These are phyloP conservation scores for Lamellibrachia satsuma DNA, from an alignment of 2,888 invertebrate genomes.

Conservation along the genomic window DNA sequence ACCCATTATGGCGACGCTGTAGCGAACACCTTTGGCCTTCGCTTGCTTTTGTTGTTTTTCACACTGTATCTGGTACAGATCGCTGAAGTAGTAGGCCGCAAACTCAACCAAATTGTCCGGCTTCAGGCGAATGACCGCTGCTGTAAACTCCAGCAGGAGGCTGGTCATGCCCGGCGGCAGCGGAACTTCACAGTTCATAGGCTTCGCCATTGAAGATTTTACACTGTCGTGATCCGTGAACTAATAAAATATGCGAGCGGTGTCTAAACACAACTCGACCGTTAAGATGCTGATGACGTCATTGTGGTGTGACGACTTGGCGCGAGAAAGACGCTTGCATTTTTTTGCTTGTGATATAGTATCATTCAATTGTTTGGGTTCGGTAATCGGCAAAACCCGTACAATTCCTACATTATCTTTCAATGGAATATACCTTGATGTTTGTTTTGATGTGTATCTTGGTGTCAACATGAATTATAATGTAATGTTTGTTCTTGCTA, in stretches of 20 bases:
- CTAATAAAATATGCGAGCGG: no score
- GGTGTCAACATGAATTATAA: no score
- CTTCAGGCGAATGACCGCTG: neutral
- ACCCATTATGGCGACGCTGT: conserved; percentile 10
- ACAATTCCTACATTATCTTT: no score
- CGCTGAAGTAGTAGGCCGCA: neutral
- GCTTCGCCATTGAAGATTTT: neutral
- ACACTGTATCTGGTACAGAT: neutral
- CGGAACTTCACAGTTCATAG: neutral
- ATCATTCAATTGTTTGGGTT: neutral
- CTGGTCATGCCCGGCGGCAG: neutral
- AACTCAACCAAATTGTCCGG: neutral
- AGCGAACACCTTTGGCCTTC: neutral
- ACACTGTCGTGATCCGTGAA: neutral
- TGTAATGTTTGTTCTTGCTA: no score
- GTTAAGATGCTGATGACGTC: neutral
- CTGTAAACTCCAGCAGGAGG: neutral
- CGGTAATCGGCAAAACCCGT: no score
- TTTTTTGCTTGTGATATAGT: neutral
- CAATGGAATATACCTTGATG: no score
- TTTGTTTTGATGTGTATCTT: no score
- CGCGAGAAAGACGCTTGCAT: neutral
- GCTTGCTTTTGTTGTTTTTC: neutral
- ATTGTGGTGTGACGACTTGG: neutral
- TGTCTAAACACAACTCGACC: neutral